Conservation (phyloP, 1,140 invertebrate species). For the Melitaea cinxia region DNA sequence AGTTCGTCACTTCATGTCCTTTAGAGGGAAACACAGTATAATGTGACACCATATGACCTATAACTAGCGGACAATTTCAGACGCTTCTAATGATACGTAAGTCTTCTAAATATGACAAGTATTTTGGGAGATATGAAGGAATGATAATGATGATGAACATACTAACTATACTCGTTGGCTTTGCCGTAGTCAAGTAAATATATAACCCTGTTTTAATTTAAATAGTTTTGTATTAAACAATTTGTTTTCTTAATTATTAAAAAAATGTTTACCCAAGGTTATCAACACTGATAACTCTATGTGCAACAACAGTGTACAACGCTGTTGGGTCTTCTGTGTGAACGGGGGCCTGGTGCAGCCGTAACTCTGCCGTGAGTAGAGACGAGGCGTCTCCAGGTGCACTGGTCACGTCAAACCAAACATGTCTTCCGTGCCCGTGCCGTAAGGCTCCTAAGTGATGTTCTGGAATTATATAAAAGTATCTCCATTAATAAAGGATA, state of each 20-base stretch:
- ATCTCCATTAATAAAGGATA: neutral
- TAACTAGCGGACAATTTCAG: no score
- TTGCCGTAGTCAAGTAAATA: no score
- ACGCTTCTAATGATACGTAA: no score
- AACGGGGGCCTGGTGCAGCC: slow-evolving; percentile 86
- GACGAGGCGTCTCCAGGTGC: slow-evolving; percentile 90
- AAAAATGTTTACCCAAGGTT: slow-evolving; percentile 76
- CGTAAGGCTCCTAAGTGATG: slow-evolving; percentile 86
- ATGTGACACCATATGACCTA: no score
- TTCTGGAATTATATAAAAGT: slow-evolving; percentile 43
- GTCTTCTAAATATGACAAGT: no score
- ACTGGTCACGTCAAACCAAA: slow-evolving; percentile 96
- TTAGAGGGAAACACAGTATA: no score
- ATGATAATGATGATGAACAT: no score
- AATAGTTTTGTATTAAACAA: neutral
- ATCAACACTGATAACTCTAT: slow-evolving; percentile 82
- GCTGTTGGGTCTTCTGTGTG: slow-evolving; percentile 63
- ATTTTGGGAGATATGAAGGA: no score
- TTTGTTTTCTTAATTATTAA: neutral
- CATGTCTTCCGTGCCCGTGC: slow-evolving; percentile 91
- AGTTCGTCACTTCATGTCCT: no score
- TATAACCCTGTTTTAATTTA: no score
- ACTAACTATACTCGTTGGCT: no score
- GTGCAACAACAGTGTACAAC: slow-evolving; percentile 82
- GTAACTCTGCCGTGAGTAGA: slow-evolving; percentile 90